Evolutionary conservation across 1,140 invertebrate genomes (phyloP).

Genomic region (Babylonia areolata): DNA sequence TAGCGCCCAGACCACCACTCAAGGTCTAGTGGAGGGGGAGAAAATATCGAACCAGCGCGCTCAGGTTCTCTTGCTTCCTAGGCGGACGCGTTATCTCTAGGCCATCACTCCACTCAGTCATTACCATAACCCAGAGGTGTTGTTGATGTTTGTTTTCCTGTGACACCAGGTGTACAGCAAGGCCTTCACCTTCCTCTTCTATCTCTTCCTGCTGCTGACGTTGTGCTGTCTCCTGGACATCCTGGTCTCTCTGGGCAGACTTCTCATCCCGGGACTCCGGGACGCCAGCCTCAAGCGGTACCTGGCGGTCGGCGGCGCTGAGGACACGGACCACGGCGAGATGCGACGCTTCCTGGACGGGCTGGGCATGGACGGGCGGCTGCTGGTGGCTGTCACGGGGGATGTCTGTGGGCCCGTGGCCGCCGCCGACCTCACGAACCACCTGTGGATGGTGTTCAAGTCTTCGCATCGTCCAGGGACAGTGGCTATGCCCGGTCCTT

Average conservation of each 20-base stretch:
- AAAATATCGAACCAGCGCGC: no score
- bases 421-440: slow-evolving; percentile 8
- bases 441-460: slow-evolving; percentile 2
- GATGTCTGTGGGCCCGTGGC: slow-evolving; percentile 13
- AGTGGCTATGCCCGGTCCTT: no score
- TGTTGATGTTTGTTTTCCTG: no score
- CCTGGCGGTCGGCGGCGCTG: not conserved
- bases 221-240: not conserved
- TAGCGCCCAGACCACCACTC: no score
- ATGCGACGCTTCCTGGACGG: not conserved
- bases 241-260: not conserved
- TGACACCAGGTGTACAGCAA: slow-evolving; percentile 35
- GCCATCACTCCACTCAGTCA: no score
- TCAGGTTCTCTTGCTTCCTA: no score
- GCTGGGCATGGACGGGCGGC: slow-evolving; percentile 23
- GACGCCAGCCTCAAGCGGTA: slow-evolving; percentile 10
- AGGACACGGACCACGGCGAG: no score
- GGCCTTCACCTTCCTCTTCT: slow-evolving; percentile 20
- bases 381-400: slow-evolving; percentile 8
- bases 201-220: slow-evolving; percentile 14
- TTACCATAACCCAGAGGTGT: no score
- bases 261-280: not conserved
- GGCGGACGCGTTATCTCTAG: no score
- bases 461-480: not conserved
- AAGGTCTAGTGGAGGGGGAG: no score